These are phyloP conservation scores for Takifugu rubripes DNA, from an alignment of 2,797 vertebrate genomes.

Conservation along the genomic window DNA sequence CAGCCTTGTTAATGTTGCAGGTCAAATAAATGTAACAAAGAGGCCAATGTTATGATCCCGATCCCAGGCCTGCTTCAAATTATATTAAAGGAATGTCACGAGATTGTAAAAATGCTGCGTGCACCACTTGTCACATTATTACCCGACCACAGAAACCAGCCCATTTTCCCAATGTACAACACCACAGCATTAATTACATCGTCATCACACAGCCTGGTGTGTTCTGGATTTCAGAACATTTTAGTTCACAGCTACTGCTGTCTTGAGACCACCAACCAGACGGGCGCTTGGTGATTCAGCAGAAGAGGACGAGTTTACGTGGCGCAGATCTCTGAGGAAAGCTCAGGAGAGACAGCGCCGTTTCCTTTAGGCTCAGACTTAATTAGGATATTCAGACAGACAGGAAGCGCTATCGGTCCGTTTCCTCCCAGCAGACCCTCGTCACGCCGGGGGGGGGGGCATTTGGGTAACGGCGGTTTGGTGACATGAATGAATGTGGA, in stretches of 20 bases:
- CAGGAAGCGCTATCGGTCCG: conserved; percentile 41
- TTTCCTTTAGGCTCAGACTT: conserved; percentile 39
- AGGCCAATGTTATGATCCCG: conserved; percentile 64
- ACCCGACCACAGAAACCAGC: conserved; percentile 54
- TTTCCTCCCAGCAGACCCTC: conserved; percentile 47
- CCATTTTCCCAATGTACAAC: conserved; percentile 51
- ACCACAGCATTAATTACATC: conserved; percentile 50
- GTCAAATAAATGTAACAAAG: conserved; percentile 67
- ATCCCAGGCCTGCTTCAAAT: conserved; percentile 72
- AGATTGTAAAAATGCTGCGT: conserved; percentile 71
- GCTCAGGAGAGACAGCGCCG: conserved; percentile 31
- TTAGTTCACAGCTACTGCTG: conserved; percentile 25
- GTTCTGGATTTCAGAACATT: conserved; percentile 34
- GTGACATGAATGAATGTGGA: conserved; percentile 42
- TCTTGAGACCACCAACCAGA: conserved; percentile 56
- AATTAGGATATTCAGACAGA: conserved; percentile 52
- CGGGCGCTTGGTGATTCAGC: conserved; percentile 40
- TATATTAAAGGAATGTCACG: conserved; percentile 74
- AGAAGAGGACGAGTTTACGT: conserved; percentile 47
- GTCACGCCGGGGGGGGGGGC: conserved; percentile 17
- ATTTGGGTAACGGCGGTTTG: conserved; percentile 19
- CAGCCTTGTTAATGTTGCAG: conserved; percentile 39
- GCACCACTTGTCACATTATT: conserved; percentile 60
- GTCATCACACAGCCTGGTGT: conserved; percentile 35
- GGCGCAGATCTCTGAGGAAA: conserved; percentile 40